phyloP scores from a whole-genome alignment of 2,888 invertebrate genomes.

The Pseudanteris insignis region DNA sequence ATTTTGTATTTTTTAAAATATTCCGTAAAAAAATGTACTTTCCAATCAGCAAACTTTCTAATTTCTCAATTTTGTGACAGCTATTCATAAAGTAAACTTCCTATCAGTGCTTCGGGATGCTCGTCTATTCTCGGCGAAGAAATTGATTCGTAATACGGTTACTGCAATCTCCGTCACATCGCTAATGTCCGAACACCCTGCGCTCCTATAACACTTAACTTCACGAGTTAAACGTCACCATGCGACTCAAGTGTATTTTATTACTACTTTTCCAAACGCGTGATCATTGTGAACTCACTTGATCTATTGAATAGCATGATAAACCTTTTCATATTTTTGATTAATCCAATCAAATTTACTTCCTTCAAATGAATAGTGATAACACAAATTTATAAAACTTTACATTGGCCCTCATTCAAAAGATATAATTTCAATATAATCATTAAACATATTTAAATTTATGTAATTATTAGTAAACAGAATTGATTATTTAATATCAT shows the following conservation, averaged over 20 bases:
- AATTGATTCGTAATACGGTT: constrained; percentile 54
- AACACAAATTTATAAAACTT: too few relatives aligned
- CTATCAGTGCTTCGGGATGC: constrained; percentile 38
- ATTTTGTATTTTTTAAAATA: neutral
- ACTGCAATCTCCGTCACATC: constrained; percentile 46
- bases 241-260: constrained; percentile 15
- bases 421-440: too few relatives aligned
- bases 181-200: constrained; percentile 44
- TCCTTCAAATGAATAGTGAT: too few relatives aligned
- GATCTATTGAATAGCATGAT: too few relatives aligned
- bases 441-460: too few relatives aligned
- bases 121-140: constrained; percentile 50
- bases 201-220: constrained; percentile 12
- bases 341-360: too few relatives aligned
- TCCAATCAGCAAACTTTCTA: constrained; percentile 1
- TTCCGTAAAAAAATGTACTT: neutral
- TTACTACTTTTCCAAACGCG: too few relatives aligned
- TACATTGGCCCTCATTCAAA: too few relatives aligned
- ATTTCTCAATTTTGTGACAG: constrained; percentile 22
- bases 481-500: too few relatives aligned
- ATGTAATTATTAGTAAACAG: too few relatives aligned
- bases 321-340: too few relatives aligned
- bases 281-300: too few relatives aligned
- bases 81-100: constrained; percentile 29
- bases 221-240: constrained; percentile 1